Percentiles rank a stretch among this genome's conserved stretches.
phyloP scores from a whole-genome alignment of 2,113 vertebrate genomes.

The Pseudorectes ferrugineus region DNA sequence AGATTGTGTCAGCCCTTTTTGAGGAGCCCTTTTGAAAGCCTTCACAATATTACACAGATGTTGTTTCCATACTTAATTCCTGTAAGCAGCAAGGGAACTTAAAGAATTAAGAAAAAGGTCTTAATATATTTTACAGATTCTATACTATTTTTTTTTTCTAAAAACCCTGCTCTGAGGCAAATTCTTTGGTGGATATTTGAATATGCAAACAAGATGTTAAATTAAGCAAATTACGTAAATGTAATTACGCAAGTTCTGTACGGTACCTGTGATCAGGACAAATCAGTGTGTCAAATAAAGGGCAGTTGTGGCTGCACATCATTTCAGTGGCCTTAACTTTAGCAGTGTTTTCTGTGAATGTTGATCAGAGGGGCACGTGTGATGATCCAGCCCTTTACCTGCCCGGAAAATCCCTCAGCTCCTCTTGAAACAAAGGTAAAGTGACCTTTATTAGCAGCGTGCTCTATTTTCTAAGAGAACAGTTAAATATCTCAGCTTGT shows the following conservation, averaged over 20 bases:
- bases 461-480: background rate
- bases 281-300: background rate
- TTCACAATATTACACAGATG: constrained; percentile 63
- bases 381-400: background rate
- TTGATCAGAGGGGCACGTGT: background rate
- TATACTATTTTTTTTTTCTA: background rate
- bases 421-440: background rate
- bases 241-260: background rate
- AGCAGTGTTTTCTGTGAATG: background rate
- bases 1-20: constrained; percentile 64
- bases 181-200: constrained; percentile 4
- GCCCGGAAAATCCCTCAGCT: background rate
- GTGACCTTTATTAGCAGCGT: background rate
- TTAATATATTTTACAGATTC: constrained; percentile 52
- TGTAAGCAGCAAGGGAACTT: constrained; percentile 45
- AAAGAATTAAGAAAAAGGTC: constrained; percentile 49
- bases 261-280: background rate
- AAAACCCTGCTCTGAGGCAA: background rate
- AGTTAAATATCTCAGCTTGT: background rate
- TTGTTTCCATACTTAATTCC: constrained; percentile 63
- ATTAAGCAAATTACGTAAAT: background rate
- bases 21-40: constrained; percentile 61
- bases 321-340: background rate
- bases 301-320: background rate
- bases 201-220: constrained; percentile 2